Percentiles rank a stretch among this genome's conserved stretches.
Evolutionary conservation across 2,113 vertebrate species (phyloP).

Genomic region (Verasper variegatus): DNA sequence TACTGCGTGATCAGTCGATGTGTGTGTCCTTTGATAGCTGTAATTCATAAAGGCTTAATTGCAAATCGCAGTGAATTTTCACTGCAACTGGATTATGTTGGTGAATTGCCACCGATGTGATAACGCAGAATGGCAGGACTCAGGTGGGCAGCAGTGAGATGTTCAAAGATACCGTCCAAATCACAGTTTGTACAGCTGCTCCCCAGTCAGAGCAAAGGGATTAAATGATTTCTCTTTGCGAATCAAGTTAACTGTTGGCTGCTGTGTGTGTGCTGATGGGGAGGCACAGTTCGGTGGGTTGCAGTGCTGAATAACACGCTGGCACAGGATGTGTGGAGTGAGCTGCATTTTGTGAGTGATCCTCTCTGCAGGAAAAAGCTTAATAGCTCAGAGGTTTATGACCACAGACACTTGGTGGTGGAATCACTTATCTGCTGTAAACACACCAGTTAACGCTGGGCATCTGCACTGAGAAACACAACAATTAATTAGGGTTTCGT

Average conservation of each 20-base stretch:
- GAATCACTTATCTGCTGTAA: conserved; percentile 32
- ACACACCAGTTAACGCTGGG: conserved; percentile 15
- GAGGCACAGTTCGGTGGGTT: conserved; percentile 38
- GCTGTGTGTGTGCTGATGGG: conserved; percentile 22
- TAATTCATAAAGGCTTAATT: conserved; percentile 31
- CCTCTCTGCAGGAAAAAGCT: conserved; percentile 36
- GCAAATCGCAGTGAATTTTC: conserved; percentile 35
- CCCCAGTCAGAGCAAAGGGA: conserved; percentile 29
- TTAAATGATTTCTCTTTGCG: conserved; percentile 55
- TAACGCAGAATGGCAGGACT: conserved; percentile 42
- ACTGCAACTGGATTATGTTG: conserved; percentile 39
- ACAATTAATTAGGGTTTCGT: background rate
- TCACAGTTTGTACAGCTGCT: conserved; percentile 66
- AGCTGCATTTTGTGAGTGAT: conserved; percentile 26
- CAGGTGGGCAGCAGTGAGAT: conserved; percentile 61
- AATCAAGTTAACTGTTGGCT: conserved; percentile 36
- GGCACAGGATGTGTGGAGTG: conserved; percentile 18
- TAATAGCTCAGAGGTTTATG: conserved; percentile 43
- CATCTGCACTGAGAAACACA: conserved; percentile 2
- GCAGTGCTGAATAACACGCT: conserved; percentile 26
- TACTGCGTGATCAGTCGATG: background rate
- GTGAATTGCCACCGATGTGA: conserved; percentile 43
- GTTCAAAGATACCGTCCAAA: conserved; percentile 59
- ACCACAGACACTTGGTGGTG: conserved; percentile 31
- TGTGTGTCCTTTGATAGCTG: background rate